Conservation (phyloP, 2,113 vertebrate species). For the Clinocottus analis region DNA sequence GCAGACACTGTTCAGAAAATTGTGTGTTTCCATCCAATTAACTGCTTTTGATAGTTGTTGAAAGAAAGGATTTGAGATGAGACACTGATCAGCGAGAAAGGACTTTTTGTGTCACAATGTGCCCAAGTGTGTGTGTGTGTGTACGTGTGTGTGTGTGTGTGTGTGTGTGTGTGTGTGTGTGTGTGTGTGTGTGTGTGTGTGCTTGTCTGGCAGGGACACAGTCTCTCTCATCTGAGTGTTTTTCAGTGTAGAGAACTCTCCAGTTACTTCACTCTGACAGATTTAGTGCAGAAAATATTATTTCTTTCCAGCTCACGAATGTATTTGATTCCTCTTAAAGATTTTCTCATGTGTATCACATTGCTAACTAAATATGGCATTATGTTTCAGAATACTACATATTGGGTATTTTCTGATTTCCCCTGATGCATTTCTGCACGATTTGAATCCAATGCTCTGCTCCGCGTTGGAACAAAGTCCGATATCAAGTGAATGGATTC, state of each 20-base stretch:
- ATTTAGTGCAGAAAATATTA: constrained; percentile 15
- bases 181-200: constrained; percentile 34
- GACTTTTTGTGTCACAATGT: too few relatives aligned
- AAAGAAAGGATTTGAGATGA: constrained; percentile 24
- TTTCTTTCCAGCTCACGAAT: constrained; percentile 16
- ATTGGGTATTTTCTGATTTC: background rate
- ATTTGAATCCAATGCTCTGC: background rate
- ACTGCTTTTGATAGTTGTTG: constrained; percentile 31
- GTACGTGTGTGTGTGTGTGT: constrained; percentile 27
- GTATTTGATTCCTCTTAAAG: background rate
- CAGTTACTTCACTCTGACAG: constrained; percentile 7
- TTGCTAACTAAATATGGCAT: constrained; percentile 16
- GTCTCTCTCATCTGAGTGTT: constrained; percentile 11
- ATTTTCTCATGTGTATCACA: background rate
- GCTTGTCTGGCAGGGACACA: constrained; percentile 30
- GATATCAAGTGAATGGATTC: background rate
- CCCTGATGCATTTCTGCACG: background rate
- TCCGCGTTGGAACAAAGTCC: background rate
- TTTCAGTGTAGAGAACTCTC: background rate
- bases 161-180: constrained; percentile 26
- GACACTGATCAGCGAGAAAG: constrained; percentile 18
- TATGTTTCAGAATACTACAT: background rate
- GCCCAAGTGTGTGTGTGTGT: constrained; percentile 26
- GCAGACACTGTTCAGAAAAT: constrained; percentile 21
- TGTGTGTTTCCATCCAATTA: constrained; percentile 10